Percentiles rank a stretch among this genome's conserved stretches.
Conservation (phyloP, 2,797 vertebrate genomes). For the Poecilia velifera region DNA sequence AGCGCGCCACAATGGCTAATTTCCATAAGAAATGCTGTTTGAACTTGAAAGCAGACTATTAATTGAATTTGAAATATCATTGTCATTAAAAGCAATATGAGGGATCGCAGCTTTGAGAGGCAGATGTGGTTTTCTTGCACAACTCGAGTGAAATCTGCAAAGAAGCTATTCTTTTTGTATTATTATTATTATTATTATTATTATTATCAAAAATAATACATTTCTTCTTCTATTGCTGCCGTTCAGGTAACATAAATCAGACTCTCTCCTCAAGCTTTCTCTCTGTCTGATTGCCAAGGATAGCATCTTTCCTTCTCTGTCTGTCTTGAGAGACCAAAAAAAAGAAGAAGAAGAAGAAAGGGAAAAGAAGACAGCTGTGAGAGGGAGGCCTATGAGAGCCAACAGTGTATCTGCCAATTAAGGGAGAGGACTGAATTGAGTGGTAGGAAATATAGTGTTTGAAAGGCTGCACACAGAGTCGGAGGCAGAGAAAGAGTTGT, state of each 20-base stretch:
- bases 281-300: conserved; percentile 68
- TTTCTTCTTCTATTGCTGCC: background rate
- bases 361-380: conserved; percentile 14
- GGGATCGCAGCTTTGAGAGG: conserved; percentile 23
- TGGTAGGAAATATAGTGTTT: conserved; percentile 53
- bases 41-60: conserved; percentile 56
- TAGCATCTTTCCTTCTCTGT: conserved; percentile 65
- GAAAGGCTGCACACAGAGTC: conserved; percentile 46
- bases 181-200: background rate
- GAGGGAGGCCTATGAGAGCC: conserved; percentile 43
- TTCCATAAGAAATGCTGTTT: conserved; percentile 64
- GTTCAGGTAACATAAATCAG: conserved; percentile 58
- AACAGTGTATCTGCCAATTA: conserved; percentile 64
- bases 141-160: background rate
- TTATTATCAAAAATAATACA: background rate
- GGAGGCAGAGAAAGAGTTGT: conserved; percentile 39
- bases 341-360: too few relatives aligned
- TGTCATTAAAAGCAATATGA: conserved; percentile 42
- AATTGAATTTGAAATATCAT: conserved; percentile 61
- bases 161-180: conserved; percentile 26
- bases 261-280: conserved; percentile 58
- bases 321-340: conserved; percentile 66
- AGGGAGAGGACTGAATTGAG: conserved; percentile 46
- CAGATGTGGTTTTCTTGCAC: background rate
- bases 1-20: conserved; percentile 59